Conservation (phyloP, 2,888 invertebrate genomes). For the Chrysomela aeneicollis region DNA sequence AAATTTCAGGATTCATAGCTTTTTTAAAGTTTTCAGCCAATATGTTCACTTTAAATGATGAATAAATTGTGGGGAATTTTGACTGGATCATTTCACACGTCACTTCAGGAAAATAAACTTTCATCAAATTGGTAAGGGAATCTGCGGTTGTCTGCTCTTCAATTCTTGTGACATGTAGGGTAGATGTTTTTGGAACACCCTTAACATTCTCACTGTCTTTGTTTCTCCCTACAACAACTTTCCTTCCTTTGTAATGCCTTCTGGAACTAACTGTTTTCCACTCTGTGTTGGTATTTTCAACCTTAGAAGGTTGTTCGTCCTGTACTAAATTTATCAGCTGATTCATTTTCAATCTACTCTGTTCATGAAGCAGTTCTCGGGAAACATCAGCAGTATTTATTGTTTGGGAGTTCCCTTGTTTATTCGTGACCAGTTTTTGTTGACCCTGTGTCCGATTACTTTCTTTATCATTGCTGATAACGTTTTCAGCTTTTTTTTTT, state of each 20-base stretch:
- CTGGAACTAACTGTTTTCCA: constrained; percentile 5
- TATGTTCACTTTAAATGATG: constrained; percentile 4
- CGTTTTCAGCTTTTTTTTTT: constrained; percentile 18
- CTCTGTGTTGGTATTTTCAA: constrained; percentile 10
- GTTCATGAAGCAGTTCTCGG: constrained; percentile 16
- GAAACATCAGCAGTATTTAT: constrained; percentile 14
- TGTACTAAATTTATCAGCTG: constrained; percentile 12
- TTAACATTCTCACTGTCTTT: constrained; percentile 15
- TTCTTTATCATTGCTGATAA: constrained; percentile 12
- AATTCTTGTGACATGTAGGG: constrained; percentile 13
- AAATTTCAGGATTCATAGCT: constrained; percentile 13
- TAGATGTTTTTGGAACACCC: constrained; percentile 10
- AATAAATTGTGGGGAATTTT: constrained; percentile 5
- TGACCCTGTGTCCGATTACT: constrained; percentile 2
- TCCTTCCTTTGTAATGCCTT: constrained; percentile 16
- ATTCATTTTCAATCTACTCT: constrained; percentile 15
- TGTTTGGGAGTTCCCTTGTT: constrained; percentile 13
- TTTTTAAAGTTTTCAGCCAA: constrained; percentile 14
- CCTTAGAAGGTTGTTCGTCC: constrained; percentile 13
- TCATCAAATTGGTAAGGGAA: constrained; percentile 3
- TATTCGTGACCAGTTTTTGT: constrained; percentile 11
- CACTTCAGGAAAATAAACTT: constrained; percentile 1
- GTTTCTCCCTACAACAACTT: constrained; percentile 12
- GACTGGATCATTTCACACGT: constrained; percentile 11
- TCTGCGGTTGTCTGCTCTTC: constrained; percentile 7